phyloP scores from a whole-genome alignment of 2,797 vertebrate genomes.

The Buphagus erythrorhynchus region DNA sequence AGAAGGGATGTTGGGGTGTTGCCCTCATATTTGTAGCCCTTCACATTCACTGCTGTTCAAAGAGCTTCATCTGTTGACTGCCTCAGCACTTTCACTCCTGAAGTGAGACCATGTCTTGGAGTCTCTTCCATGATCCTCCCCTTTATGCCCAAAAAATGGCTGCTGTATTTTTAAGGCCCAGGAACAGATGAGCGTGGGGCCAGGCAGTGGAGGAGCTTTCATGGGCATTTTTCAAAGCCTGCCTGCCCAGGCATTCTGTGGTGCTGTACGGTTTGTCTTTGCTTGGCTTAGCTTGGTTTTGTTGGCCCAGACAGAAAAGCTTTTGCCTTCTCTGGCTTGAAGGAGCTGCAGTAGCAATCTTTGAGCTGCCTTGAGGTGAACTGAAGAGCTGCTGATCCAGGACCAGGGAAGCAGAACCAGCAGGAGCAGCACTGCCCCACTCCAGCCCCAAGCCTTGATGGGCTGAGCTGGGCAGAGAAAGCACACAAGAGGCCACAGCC shows the following conservation, averaged over 20 bases:
- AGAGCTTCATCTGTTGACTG: neutral
- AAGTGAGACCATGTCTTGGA: neutral
- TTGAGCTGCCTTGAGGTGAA: neutral
- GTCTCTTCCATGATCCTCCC: neutral
- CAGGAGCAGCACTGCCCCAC: rapidly evolving
- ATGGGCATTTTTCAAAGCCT: neutral
- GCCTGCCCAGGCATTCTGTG: rapidly evolving
- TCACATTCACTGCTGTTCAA: neutral
- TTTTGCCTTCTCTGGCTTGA: neutral
- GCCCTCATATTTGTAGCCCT: neutral
- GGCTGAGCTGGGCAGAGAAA: rapidly evolving
- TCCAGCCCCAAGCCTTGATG: neutral
- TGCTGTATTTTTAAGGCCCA: neutral
- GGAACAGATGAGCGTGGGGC: rapidly evolving
- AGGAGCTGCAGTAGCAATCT: neutral
- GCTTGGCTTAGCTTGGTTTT: neutral
- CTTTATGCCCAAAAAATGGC: neutral
- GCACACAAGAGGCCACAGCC: neutral
- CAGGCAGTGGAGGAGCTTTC: rapidly evolving
- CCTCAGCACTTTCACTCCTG: neutral
- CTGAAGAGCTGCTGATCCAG: neutral
- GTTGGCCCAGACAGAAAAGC: neutral
- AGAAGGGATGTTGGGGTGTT: neutral
- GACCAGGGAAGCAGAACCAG: rapidly evolving
- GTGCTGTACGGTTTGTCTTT: rapidly evolving